Evolutionary conservation across 2,797 vertebrate genomes (phyloP).

Genomic region (Poecilia velifera): DNA sequence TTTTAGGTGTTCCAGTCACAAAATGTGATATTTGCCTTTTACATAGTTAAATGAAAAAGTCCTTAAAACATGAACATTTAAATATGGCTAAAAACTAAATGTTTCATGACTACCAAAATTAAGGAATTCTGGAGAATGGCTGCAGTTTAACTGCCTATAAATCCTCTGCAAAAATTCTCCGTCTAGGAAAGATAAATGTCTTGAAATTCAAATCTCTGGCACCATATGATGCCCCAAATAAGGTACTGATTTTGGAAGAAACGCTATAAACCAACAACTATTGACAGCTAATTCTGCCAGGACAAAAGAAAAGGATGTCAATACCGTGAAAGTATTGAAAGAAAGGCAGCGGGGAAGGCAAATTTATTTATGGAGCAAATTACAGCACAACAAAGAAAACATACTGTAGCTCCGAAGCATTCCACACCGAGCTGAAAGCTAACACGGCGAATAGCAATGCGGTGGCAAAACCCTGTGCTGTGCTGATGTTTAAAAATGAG

Average conservation of each 20-base stretch:
- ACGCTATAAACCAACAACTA: slow-evolving; percentile 56
- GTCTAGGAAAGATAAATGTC: slow-evolving; percentile 3
- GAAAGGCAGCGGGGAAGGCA: slow-evolving; percentile 55
- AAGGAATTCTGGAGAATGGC: neutral
- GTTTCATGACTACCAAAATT: neutral
- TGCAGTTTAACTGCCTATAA: neutral
- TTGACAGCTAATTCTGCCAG: slow-evolving; percentile 72
- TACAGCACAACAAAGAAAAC: slow-evolving; percentile 53
- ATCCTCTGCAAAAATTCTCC: neutral
- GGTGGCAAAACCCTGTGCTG: neutral
- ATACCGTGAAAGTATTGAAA: slow-evolving; percentile 43
- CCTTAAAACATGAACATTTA: neutral
- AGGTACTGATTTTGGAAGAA: slow-evolving; percentile 41
- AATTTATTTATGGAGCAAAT: slow-evolving; percentile 73
- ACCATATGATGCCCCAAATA: neutral
- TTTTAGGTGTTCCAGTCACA: neutral
- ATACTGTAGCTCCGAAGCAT: slow-evolving; percentile 57
- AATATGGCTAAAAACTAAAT: neutral
- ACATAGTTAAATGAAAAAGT: neutral
- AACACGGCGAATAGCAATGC: slow-evolving; percentile 53
- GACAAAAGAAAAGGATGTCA: slow-evolving; percentile 43
- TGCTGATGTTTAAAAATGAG: slow-evolving; percentile 9
- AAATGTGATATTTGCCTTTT: neutral
- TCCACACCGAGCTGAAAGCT: slow-evolving; percentile 42
- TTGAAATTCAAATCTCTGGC: neutral